Evolutionary conservation across 2,113 vertebrate genomes (phyloP), one percentile per base, ranked within the genome.

Genomic region (Python bivittatus): DNA sequence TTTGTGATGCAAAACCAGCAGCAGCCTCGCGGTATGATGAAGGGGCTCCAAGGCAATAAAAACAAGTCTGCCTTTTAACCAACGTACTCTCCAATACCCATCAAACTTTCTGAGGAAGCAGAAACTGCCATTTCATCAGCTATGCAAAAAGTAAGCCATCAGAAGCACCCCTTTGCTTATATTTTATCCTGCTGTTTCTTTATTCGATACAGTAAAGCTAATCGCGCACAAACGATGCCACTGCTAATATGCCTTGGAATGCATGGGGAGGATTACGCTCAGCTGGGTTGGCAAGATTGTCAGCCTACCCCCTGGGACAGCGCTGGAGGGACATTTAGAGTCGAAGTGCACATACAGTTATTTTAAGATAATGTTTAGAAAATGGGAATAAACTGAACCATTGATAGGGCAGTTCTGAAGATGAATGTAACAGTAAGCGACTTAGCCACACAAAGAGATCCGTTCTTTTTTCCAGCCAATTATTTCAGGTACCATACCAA

Each of bases 1-100:
- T 97, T 95, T 95, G 86, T 95, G 94, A 96, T 25, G 96, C 83
- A 97, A 96, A 97, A 95, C 95, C 64, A 9, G 42, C 48, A 96
- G 86, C 33, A 60, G 2, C 89, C 97, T 96, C 96, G 93, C 38
- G 93, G 90, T 85, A 92, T 0, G 20, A 89, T 93, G 90, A 93
- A 95, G 94, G n/a, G 92, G 92, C 83, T 92, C 91, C 91, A 93
- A 95, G 90, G 84, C 68, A 96, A 96, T 86, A 95, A 93, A 95
- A 94, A 84, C 58, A 94, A 94, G 88, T 48, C n/a, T 68, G 38
- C 64, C 58, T 97, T 96, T 96, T 94, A 93, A 89, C 89, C 95
- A 95, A 94, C 25, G 48, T 85, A 93, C 95, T 91, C 60, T 72
- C 38, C 93, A 94, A 93, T 85, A 96, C 87, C 72, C 94, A 95